Conservation (phyloP, 2,113 vertebrate genomes). For the Pituophis catenifer region DNA sequence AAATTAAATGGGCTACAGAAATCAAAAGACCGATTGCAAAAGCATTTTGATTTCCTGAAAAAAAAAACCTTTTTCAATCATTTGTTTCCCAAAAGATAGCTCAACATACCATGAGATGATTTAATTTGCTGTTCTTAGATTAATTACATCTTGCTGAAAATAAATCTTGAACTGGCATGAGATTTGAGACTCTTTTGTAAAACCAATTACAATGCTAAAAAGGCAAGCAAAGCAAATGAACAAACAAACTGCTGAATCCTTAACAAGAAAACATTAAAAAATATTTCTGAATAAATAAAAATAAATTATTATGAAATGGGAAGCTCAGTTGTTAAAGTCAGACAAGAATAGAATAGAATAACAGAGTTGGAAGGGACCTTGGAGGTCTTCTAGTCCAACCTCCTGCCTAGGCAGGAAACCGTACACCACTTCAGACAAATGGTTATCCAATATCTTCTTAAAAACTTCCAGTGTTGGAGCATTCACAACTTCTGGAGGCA, state of each 20-base stretch:
- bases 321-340: not conserved
- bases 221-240: not conserved
- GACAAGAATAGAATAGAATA: too few relatives aligned
- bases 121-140: constrained; percentile 16
- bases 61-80: constrained; percentile 56
- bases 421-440: too few relatives aligned
- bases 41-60: not conserved
- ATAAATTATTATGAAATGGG: constrained; percentile 12
- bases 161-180: not conserved
- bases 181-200: constrained; percentile 28
- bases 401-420: too few relatives aligned
- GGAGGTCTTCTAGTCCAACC: too few relatives aligned
- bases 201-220: constrained; percentile 1
- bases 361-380: not conserved
- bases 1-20: constrained; percentile 69
- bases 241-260: not conserved
- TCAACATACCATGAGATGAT: constrained; percentile 12
- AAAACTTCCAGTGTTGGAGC: too few relatives aligned
- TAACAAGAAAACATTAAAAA: constrained; percentile 26
- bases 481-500: too few relatives aligned
- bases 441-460: too few relatives aligned
- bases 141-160: constrained; percentile 29
- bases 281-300: rapidly evolving
- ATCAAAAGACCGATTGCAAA: not conserved
- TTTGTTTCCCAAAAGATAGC: constrained; percentile 50